These are phyloP conservation scores for Chouioia cunea DNA, from an alignment of 2,888 invertebrate species.

Conservation along the genomic window DNA sequence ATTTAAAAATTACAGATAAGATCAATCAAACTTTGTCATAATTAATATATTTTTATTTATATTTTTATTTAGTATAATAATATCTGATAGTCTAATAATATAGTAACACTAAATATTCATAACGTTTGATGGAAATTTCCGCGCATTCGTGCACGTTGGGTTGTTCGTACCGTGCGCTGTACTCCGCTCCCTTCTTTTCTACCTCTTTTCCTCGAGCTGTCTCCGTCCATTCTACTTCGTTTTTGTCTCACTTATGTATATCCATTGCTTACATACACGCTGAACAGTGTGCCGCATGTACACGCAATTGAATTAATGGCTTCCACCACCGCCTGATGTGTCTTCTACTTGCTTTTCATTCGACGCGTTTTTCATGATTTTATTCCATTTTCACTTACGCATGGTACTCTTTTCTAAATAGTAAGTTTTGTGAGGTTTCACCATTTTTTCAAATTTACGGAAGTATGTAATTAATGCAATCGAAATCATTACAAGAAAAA, in stretches of 20 bases:
- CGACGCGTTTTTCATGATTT: constrained; percentile 1
- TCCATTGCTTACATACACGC: no score
- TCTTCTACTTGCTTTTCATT: constrained; percentile 7
- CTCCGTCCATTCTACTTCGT: constrained; percentile 34
- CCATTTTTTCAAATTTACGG: neutral
- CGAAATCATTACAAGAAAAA: neutral
- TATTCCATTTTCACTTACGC: neutral
- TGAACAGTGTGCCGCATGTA: no score
- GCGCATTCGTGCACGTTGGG: constrained; percentile 35
- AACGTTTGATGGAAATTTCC: constrained; percentile 57
- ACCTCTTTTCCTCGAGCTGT: constrained; percentile 45
- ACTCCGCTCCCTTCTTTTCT: no score
- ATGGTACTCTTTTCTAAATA: no score
- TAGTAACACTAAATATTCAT: constrained; percentile 41
- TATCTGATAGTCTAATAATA: neutral
- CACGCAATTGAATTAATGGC: constrained; percentile 25
- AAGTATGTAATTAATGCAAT: constrained; percentile 1
- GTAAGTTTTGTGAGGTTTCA: no score
- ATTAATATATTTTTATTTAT: no score
- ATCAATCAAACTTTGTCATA: no score
- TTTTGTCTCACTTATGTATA: constrained; percentile 20
- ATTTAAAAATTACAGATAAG: no score
- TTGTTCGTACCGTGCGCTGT: constrained; percentile 6
- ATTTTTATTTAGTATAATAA: no score
- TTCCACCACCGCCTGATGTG: neutral